These are phyloP conservation scores for Dissostichus mawsoni DNA, from an alignment of 2,113 vertebrate genomes.

Conservation along the genomic window DNA sequence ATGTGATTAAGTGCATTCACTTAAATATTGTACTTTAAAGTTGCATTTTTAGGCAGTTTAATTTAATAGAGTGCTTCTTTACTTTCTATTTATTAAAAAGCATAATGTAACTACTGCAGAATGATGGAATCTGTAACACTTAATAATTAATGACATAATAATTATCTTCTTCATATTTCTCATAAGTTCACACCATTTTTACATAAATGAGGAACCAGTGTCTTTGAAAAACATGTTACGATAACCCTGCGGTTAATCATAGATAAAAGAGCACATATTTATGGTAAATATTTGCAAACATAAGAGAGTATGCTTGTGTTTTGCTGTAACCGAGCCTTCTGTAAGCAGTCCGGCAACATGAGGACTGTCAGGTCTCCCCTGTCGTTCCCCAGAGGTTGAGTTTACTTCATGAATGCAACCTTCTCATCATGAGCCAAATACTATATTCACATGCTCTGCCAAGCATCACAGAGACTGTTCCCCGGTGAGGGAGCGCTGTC, in stretches of 20 bases:
- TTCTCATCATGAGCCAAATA: conserved; percentile 61
- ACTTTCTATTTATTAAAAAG: neutral
- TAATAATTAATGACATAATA: no score
- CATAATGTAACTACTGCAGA: neutral
- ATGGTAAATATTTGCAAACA: conserved; percentile 56
- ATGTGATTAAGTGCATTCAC: neutral
- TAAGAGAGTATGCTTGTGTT: conserved; percentile 28
- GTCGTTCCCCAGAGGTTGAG: conserved; percentile 29
- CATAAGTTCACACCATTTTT: neutral
- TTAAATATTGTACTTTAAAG: neutral
- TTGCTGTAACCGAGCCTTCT: conserved; percentile 35
- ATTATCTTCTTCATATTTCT: neutral
- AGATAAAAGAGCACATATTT: conserved; percentile 34
- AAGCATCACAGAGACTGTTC: conserved; percentile 60
- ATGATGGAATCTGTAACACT: neutral
- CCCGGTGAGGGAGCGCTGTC: conserved; percentile 40
- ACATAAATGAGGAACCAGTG: neutral
- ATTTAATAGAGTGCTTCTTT: neutral
- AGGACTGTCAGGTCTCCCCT: conserved; percentile 45
- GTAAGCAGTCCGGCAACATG: conserved; percentile 37
- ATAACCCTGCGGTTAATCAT: conserved; percentile 9
- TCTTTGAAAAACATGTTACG: conserved; percentile 11
- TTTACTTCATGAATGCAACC: conserved; percentile 61
- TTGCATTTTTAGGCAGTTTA: neutral
- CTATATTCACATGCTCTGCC: conserved; percentile 59